A percentile compares a stretch with the other conserved stretches of the same genome.
Conservation (phyloP, 1,140 invertebrate species). For the Zaprionus capensis region DNA sequence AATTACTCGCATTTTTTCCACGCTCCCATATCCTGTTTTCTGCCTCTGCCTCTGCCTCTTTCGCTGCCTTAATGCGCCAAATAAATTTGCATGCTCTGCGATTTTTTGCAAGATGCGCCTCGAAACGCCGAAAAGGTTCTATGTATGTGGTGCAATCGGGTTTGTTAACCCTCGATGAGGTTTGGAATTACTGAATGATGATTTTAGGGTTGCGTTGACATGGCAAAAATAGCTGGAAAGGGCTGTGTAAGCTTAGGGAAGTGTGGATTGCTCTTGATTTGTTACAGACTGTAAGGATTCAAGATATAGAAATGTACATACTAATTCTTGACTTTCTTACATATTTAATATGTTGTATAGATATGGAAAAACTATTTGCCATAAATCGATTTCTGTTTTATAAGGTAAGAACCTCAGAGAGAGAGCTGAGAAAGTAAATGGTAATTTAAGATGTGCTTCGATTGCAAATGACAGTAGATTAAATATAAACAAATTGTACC, state of each 20-base stretch:
- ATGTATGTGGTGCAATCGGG: not conserved
- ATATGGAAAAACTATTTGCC: no score
- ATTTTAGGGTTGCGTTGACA: not conserved
- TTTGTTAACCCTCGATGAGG: slow-evolving; percentile 8
- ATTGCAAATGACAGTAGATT: no score
- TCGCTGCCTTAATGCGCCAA: slow-evolving; percentile 68
- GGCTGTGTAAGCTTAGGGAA: not conserved
- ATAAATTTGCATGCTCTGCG: slow-evolving; percentile 78
- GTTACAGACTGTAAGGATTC: not conserved
- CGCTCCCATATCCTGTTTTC: slow-evolving; percentile 75
- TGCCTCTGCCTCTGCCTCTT: slow-evolving; percentile 19
- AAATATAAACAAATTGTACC: no score
- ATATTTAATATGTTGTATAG: not conserved
- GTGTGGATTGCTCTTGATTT: not conserved
- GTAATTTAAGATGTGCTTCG: no score
- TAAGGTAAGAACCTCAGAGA: no score
- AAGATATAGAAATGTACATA: not conserved
- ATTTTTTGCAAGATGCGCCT: slow-evolving; percentile 48
- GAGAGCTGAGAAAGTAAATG: no score
- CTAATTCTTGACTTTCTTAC: not conserved
- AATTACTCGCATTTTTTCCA: slow-evolving; percentile 75
- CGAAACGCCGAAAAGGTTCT: slow-evolving; percentile 49
- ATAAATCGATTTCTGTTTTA: no score
- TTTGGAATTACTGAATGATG: not conserved
- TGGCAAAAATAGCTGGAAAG: not conserved